A percentile compares a stretch with the other conserved stretches of the same genome.
Conservation (phyloP, 2,888 invertebrate species). For the Scelioninae gen. 1 region DNA sequence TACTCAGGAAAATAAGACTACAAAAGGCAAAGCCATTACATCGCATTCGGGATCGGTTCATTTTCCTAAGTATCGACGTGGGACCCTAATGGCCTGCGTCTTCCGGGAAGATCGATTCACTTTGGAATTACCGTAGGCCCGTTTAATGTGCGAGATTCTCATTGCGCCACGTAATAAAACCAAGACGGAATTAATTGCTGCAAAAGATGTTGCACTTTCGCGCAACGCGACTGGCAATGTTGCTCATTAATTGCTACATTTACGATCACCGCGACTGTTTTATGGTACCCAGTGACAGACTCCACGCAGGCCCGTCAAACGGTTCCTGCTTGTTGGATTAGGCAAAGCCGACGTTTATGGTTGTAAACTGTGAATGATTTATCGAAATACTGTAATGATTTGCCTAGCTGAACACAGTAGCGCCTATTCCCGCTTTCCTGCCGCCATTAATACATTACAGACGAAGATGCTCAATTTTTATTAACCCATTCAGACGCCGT, state of each 20-base stretch:
- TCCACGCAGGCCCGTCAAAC: background rate
- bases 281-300: constrained; percentile 11
- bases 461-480: constrained; percentile 6
- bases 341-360: too few relatives aligned
- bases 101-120: constrained; percentile 69
- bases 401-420: background rate
- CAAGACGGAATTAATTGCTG: constrained; percentile 57
- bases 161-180: constrained; percentile 62
- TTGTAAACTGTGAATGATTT: constrained; percentile 6
- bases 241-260: constrained; percentile 48
- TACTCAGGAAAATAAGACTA: constrained; percentile 65
- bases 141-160: constrained; percentile 61
- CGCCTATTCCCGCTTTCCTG: background rate
- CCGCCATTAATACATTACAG: background rate
- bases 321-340: background rate
- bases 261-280: constrained; percentile 13
- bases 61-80: constrained; percentile 69
- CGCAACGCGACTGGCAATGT: constrained; percentile 42
- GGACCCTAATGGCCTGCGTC: constrained; percentile 65
- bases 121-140: constrained; percentile 56
- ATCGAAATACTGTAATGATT: background rate
- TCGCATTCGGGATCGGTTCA: constrained; percentile 66
- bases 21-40: constrained; percentile 68
- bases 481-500: constrained; percentile 33
- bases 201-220: constrained; percentile 44